These are phyloP conservation scores for Tenthredo amoena DNA, from an alignment of 2,888 invertebrate genomes.

Conservation along the genomic window DNA sequence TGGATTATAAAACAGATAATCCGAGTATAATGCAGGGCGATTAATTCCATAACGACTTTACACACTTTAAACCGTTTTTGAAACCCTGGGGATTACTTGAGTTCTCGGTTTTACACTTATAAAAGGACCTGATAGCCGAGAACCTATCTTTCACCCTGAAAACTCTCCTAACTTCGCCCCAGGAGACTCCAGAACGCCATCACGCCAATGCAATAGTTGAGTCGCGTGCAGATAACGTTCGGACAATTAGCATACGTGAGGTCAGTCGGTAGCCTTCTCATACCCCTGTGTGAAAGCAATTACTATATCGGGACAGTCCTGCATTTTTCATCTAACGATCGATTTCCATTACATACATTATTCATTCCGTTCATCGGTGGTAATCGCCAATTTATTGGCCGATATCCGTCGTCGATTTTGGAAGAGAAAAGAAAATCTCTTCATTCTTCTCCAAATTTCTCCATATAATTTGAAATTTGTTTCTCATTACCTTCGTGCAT, in stretches of 20 bases:
- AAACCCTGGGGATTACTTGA: background rate
- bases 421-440: no score
- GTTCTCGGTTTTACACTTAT: background rate
- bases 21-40: background rate
- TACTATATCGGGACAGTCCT: conserved; percentile 52
- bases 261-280: conserved; percentile 62
- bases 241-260: conserved; percentile 74
- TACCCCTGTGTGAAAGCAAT: conserved; percentile 42
- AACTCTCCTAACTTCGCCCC: background rate
- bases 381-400: background rate
- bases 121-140: background rate
- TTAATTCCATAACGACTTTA: background rate
- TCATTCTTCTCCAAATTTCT: background rate
- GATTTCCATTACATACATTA: conserved; percentile 19
- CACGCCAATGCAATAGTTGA: conserved; percentile 55
- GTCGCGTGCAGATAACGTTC: conserved; percentile 74
- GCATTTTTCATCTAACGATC: conserved; percentile 46
- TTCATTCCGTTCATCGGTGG: background rate
- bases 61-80: background rate
- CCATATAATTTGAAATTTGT: no score
- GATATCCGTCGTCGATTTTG: no score
- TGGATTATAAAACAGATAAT: background rate
- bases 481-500: background rate
- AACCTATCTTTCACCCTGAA: background rate
- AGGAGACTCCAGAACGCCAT: background rate